Conservation (phyloP, 2,113 vertebrate genomes). For the Apodemus sylvaticus region DNA sequence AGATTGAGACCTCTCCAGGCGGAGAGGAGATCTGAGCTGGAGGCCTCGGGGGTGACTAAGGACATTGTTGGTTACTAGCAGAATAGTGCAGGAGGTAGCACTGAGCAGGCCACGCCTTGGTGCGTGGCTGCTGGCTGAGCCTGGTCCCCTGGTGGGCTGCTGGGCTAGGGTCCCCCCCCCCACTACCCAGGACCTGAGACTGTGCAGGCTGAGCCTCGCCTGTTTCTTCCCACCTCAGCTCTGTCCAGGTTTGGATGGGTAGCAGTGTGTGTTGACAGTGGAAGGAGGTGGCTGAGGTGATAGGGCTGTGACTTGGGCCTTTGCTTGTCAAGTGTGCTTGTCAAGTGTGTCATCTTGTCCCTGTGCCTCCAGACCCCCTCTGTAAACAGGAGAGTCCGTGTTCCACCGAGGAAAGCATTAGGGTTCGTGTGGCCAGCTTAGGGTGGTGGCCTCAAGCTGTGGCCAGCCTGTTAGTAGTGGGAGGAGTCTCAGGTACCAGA, state of each 20-base stretch:
- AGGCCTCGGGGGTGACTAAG: neutral
- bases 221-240: neutral
- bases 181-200: neutral
- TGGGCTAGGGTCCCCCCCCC: neutral
- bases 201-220: fast-evolving
- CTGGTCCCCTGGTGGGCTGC: fast-evolving
- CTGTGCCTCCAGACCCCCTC: neutral
- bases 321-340: neutral
- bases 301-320: neutral
- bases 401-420: fast-evolving
- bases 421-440: neutral
- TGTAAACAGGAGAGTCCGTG: fast-evolving
- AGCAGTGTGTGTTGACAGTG: neutral
- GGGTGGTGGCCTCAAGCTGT: neutral
- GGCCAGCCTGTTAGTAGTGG: neutral
- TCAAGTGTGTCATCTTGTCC: neutral
- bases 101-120: neutral
- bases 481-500: neutral
- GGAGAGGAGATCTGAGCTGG: neutral
- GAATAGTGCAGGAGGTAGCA: neutral
- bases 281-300: too few relatives aligned
- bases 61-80: too few relatives aligned
- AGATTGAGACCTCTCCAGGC: neutral
- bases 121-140: neutral
- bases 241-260: too few relatives aligned